Evolutionary conservation across 2,797 vertebrate species (phyloP).

Genomic region (Acanthurus leucopareius): DNA sequence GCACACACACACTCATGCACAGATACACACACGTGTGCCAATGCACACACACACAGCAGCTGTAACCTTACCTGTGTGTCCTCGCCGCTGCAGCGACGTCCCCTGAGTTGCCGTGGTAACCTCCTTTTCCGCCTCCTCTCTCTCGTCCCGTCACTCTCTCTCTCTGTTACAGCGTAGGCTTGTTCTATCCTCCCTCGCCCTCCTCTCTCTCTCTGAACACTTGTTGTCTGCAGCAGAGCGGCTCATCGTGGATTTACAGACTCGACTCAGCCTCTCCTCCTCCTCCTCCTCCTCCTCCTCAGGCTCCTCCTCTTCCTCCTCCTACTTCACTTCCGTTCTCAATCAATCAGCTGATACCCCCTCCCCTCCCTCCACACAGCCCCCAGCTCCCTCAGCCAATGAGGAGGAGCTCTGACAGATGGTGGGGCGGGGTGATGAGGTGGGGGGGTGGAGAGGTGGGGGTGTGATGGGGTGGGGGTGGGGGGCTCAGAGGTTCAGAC

Average conservation of each 20-base stretch:
- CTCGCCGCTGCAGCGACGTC: constrained; percentile 49
- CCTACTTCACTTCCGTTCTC: constrained; percentile 40
- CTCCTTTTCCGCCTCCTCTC: constrained; percentile 26
- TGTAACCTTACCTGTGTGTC: constrained; percentile 70
- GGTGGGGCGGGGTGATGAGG: constrained; percentile 8
- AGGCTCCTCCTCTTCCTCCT: constrained; percentile 13
- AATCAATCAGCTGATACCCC: constrained; percentile 57
- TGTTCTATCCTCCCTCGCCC: constrained; percentile 33
- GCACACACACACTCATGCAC: constrained; percentile 7
- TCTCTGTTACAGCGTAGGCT: constrained; percentile 26
- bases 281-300: constrained; percentile 44
- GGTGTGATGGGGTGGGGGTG: not conserved
- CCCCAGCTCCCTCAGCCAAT: constrained; percentile 42
- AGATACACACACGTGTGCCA: not conserved
- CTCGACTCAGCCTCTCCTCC: constrained; percentile 52
- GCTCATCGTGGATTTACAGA: constrained; percentile 78
- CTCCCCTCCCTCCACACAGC: constrained; percentile 30
- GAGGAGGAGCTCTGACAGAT: constrained; percentile 44
- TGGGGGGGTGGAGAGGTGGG: not conserved
- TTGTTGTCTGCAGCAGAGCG: constrained; percentile 70
- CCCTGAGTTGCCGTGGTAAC: constrained; percentile 69
- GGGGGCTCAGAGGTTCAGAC: not conserved
- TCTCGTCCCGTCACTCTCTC: constrained; percentile 23
- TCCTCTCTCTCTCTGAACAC: constrained; percentile 60
- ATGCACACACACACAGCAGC: constrained; percentile 27